Percentiles rank a stretch among this genome's conserved stretches.
These are phyloP conservation scores for Paraplagusia blochii DNA, from an alignment of 2,113 vertebrate species.

Conservation along the genomic window DNA sequence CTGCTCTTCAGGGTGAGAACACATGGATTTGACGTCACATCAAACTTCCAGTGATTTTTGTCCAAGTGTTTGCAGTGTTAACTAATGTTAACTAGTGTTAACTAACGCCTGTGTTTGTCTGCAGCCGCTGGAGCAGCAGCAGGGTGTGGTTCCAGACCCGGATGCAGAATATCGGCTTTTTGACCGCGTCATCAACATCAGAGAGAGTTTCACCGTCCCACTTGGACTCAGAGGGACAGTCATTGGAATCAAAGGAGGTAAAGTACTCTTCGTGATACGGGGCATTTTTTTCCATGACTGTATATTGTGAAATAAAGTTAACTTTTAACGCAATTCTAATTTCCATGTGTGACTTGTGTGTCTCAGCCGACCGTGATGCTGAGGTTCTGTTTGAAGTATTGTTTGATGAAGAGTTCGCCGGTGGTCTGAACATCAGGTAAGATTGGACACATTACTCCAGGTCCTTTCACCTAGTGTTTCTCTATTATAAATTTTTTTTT, in stretches of 20 bases:
- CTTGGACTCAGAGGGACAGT: constrained; percentile 92
- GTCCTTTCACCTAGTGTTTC: too few relatives aligned
- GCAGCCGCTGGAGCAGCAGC: constrained; percentile 92
- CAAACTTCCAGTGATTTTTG: not conserved
- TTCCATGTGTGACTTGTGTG: not conserved
- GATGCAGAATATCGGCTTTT: constrained; percentile 91
- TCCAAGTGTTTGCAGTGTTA: not conserved
- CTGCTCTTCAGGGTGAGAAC: constrained; percentile 90
- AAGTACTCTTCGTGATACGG: too few relatives aligned
- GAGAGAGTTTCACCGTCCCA: constrained; percentile 92
- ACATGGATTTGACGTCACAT: not conserved
- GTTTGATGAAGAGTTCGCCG: constrained; percentile 96
- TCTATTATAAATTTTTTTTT: too few relatives aligned
- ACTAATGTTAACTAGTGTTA: not conserved
- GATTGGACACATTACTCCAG: too few relatives aligned
- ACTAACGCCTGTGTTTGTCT: not conserved
- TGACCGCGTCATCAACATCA: constrained; percentile 93
- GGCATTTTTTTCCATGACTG: too few relatives aligned
- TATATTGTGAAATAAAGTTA: too few relatives aligned
- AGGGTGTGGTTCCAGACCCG: constrained; percentile 88
- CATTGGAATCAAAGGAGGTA: constrained; percentile 97
- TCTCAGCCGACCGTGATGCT: constrained; percentile 86
- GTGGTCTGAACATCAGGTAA: constrained; percentile 96
- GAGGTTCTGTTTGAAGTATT: constrained; percentile 96
- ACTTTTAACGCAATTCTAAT: not conserved